Base-by-base conservation (phyloP, 2,113 vertebrate species). In the Lagenorhynchus albirostris region DNA sequence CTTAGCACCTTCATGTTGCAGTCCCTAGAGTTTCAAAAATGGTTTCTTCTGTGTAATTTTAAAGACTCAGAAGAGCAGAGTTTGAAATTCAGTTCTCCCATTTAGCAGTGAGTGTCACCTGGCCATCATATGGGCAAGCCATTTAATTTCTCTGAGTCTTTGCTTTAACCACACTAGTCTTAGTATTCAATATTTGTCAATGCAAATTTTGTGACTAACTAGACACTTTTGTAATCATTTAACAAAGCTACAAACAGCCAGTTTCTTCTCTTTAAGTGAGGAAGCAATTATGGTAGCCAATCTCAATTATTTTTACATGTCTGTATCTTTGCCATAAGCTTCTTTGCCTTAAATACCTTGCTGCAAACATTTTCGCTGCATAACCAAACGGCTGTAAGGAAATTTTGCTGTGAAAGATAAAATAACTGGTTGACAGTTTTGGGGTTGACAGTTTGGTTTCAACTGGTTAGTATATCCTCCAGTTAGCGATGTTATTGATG, bases 81-180 rank as follows among this genome's bases (percentile, higher is more conserved):
- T 73, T 38, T 85, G 53, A 91, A 77, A 60, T 10, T 36, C 38
- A 23, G 23, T 18, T 93, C 9, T 93, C 58, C 33, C 21, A 92
- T 58, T 91, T 89, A 47, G 74, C 74, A 77, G 84, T 62, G 67
- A 89, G 50, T 11, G 36, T 67, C 68, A 83, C 15, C 41, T 95
- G 25, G 50, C 38, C 70, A 76, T 89, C 77, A 95, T 76, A 91
- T 31, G 11, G 58, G 67, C 33, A 71, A 92, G 44, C 21, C 29
- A 65, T 71, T 93, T 94, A 92, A 85, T 85, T 91, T 93, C 91
- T 70, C 23, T 36, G 26, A 82, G 62, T 8, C 73, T 96, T 76
- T 53, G 15, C 15, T 53, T 53, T 53, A 88, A 87, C 15, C 70
- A 71, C 31, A 55, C 11, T 82, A 97, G 74, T 76, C 81, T 96